These are phyloP conservation scores for Clunio marinus DNA, from an alignment of 2,888 invertebrate genomes.

Conservation along the genomic window DNA sequence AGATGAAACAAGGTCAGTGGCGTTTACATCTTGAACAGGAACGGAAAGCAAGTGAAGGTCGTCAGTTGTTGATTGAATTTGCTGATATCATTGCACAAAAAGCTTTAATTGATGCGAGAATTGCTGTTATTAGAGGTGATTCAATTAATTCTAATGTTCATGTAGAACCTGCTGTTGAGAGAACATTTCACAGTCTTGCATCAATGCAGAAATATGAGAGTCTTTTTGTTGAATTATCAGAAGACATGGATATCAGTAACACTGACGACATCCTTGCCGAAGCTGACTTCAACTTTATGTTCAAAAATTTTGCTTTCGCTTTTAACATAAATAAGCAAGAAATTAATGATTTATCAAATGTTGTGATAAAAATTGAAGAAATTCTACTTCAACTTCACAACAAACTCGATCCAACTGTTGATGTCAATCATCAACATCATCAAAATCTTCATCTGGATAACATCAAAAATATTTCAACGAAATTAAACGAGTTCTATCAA, in stretches of 20 bases:
- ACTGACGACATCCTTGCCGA: slow-evolving; percentile 47
- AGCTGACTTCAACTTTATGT: slow-evolving; percentile 48
- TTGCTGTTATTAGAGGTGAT: slow-evolving; percentile 63
- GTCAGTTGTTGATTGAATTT: slow-evolving; percentile 59
- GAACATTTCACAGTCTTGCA: slow-evolving; percentile 43
- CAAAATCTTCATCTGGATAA: slow-evolving; percentile 31
- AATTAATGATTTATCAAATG: slow-evolving; percentile 45
- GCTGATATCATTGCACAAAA: slow-evolving; percentile 70
- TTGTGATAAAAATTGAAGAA: slow-evolving; percentile 46
- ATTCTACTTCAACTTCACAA: slow-evolving; percentile 45
- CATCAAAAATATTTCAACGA: slow-evolving; percentile 29
- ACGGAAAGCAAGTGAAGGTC: slow-evolving; percentile 52
- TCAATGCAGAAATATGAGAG: slow-evolving; percentile 47
- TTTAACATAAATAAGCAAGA: slow-evolving; percentile 46
- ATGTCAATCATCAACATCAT: slow-evolving; percentile 41
- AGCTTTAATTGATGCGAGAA: slow-evolving; percentile 70
- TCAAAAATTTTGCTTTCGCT: slow-evolving; percentile 46
- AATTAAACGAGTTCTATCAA: slow-evolving; percentile 29
- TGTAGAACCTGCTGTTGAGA: slow-evolving; percentile 10
- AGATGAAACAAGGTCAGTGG: slow-evolving; percentile 55
- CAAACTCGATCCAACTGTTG: slow-evolving; percentile 43
- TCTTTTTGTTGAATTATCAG: slow-evolving; percentile 47
- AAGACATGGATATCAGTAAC: slow-evolving; percentile 46
- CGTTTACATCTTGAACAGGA: slow-evolving; percentile 53
- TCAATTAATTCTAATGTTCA: slow-evolving; percentile 43